A percentile compares a stretch with the other conserved stretches of the same genome.
Conservation (phyloP, 2,888 invertebrate genomes). For the Trilocha varians region DNA sequence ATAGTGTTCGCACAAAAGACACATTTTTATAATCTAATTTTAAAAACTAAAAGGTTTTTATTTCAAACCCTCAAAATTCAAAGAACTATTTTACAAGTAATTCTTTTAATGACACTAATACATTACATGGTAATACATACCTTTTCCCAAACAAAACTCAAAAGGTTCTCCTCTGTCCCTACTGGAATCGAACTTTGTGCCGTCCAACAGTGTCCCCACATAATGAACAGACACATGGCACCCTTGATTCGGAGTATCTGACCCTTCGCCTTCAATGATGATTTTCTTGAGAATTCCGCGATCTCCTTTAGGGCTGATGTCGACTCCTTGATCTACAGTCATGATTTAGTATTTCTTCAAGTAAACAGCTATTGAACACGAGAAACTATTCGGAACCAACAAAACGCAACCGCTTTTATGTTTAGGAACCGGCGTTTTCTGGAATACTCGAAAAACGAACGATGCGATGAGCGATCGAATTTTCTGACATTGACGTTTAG, state of each 20-base stretch:
- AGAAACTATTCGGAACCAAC: not conserved
- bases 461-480: too few species aligned
- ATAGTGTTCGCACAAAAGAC: too few species aligned
- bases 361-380: not conserved
- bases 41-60: too few species aligned
- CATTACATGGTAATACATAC: too few species aligned
- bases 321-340: slow-evolving; percentile 61
- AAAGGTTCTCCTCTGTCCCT: slow-evolving; percentile 88
- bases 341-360: slow-evolving; percentile 20
- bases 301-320: slow-evolving; percentile 66
- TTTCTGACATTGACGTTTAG: too few species aligned
- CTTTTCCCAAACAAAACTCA: slow-evolving; percentile 89
- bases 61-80: too few species aligned
- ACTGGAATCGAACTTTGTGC: slow-evolving; percentile 94
- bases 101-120: too few species aligned
- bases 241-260: slow-evolving; percentile 80
- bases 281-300: slow-evolving; percentile 87
- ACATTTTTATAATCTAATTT: too few species aligned
- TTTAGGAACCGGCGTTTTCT: not conserved
- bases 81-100: too few species aligned
- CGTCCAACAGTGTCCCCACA: slow-evolving; percentile 89
- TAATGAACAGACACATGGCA: slow-evolving; percentile 86
- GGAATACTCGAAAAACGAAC: too few species aligned
- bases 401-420: not conserved
- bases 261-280: slow-evolving; percentile 81